Evolutionary conservation across 35 echinoderm and acorn worm species (phyloP), one percentile per base, ranked within the genome.

Genomic region (Heliocidaris erythrogramma): DNA sequence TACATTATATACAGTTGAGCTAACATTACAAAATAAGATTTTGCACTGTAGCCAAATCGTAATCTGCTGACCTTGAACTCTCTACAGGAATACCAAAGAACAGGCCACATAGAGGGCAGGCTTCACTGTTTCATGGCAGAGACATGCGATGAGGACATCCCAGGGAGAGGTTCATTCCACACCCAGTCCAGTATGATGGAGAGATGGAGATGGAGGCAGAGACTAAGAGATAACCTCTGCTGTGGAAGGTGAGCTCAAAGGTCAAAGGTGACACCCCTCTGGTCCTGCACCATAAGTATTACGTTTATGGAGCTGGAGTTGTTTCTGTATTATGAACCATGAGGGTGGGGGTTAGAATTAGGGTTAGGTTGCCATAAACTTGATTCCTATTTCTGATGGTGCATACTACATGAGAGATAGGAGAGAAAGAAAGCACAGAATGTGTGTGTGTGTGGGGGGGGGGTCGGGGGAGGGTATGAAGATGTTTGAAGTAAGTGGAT

Each of bases 51-150:
- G 35, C 35, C 35, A 42, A 42, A 42, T 42, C 1, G 1, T 42
- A 3, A 42, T 42, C 35, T 42, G 35, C 35, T 42, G 35, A 0
- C 35, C 5, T n/a, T 87, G 5, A 12, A 4, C 32, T 87, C 29
- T 13, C 5, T 0, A 50, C 91, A 92, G 91, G 91, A 92, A 27
- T 92, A 92, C 91, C 91, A 92, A 48, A 92, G 49, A 48, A 92
- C 91, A 30, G 91, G 91, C 12, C 48, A 50, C 30, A n/a, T 92
- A 48, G 91, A 92, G 49, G 91, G 91, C 91, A 92, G 7, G 49
- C 91, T 92, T 13, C 47, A 92, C 12, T 48, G 29, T n/a, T 92
- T 92, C 91, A 92, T 92, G 91, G 91, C 91, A 10, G 91, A 92
- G 91, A 59, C 48, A 7, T 92, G 91, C 91, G 91, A 92, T n/a